These are phyloP conservation scores for Pherbina coryleti DNA, from an alignment of 2,888 invertebrate species.

Conservation along the genomic window DNA sequence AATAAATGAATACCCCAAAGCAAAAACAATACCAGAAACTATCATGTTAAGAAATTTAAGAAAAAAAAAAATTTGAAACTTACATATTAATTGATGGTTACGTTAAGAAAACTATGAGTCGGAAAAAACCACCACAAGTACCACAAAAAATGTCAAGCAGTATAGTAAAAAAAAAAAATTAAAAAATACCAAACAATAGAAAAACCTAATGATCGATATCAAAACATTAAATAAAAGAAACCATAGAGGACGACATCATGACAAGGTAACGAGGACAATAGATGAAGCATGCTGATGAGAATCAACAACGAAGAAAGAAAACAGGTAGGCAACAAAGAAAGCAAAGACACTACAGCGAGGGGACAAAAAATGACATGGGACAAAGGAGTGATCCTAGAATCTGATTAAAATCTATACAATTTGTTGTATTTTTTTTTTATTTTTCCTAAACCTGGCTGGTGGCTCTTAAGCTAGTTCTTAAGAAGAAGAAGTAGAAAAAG, in stretches of 20 bases:
- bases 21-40: background rate
- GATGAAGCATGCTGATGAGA: conserved; percentile 55
- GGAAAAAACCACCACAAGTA: background rate
- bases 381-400: conserved; percentile 53
- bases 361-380: conserved; percentile 19
- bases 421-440: background rate
- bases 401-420: conserved; percentile 51
- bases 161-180: no score
- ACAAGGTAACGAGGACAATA: conserved; percentile 49
- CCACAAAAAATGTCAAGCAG: conserved; percentile 44
- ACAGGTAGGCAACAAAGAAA: background rate
- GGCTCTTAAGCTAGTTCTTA: no score
- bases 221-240: conserved; percentile 25
- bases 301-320: conserved; percentile 37
- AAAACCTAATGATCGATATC: conserved; percentile 47
- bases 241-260: conserved; percentile 33
- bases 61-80: conserved; percentile 28
- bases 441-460: no score
- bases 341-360: no score
- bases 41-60: background rate
- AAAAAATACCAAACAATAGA: conserved; percentile 49
- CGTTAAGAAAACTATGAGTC: background rate
- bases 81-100: conserved; percentile 50
- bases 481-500: background rate
- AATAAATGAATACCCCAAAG: background rate